These are phyloP conservation scores for Athene noctua DNA, from an alignment of 2,113 vertebrate species.

Conservation along the genomic window DNA sequence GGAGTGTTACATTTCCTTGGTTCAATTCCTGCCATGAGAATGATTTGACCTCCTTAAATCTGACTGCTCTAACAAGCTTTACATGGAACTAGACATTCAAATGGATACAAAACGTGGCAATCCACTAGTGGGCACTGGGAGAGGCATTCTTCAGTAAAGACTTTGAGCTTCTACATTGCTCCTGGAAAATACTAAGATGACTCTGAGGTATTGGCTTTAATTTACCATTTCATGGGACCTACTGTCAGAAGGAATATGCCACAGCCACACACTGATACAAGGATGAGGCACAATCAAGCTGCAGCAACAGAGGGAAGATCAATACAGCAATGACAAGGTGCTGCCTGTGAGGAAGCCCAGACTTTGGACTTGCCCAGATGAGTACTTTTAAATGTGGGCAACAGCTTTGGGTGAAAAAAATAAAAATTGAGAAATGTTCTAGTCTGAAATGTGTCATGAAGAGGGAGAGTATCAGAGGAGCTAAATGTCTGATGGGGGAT, in stretches of 20 bases:
- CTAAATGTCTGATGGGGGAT: background rate
- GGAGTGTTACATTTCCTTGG: background rate
- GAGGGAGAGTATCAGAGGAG: background rate
- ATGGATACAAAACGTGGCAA: background rate
- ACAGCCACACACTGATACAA: background rate
- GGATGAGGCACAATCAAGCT: background rate
- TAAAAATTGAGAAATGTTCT: background rate
- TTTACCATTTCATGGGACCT: background rate
- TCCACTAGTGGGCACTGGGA: background rate
- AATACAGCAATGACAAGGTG: background rate
- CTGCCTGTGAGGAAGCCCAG: background rate
- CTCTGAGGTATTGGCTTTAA: background rate
- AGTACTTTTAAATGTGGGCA: background rate
- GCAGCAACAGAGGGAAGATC: background rate
- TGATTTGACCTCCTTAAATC: background rate
- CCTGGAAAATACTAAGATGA: background rate
- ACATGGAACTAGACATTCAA: background rate
- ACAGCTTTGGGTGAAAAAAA: background rate
- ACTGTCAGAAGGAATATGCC: background rate
- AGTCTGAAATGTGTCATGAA: background rate
- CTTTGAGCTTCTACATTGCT: background rate
- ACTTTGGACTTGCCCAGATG: background rate
- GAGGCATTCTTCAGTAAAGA: background rate
- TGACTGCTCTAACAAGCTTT: background rate
- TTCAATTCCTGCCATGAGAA: background rate